Evolutionary conservation across 2,888 invertebrate genomes (phyloP).

Genomic region (Lycophotia porphyrea): DNA sequence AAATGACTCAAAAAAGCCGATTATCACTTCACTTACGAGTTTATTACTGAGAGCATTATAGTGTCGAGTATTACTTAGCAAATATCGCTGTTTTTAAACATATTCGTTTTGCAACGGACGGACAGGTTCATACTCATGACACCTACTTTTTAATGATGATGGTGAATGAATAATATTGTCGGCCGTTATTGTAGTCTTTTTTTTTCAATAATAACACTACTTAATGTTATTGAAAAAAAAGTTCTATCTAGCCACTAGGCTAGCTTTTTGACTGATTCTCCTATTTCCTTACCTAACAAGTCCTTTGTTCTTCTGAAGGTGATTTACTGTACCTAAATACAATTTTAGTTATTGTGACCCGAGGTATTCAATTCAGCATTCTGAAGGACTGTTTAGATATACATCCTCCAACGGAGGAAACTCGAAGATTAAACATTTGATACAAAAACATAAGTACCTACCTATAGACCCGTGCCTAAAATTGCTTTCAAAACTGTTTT

Average conservation of each 20-base stretch:
- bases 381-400: not conserved
- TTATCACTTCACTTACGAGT: constrained; percentile 54
- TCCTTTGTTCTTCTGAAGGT: not conserved
- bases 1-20: constrained; percentile 42
- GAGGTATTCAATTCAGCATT: not conserved
- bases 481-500: not conserved
- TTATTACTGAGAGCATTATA: constrained; percentile 44
- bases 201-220: too few species aligned
- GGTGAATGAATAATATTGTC: not conserved
- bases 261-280: too few species aligned
- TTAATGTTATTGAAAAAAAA: too few species aligned
- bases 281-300: not conserved
- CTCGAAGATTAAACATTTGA: not conserved
- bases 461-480: not conserved
- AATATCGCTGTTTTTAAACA: constrained; percentile 16
- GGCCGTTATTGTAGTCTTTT: not conserved
- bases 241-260: too few species aligned
- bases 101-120: constrained; percentile 25
- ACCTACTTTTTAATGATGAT: not conserved
- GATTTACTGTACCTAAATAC: not conserved
- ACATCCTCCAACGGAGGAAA: not conserved
- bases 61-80: constrained; percentile 36
- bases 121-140: not conserved
- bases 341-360: not conserved
- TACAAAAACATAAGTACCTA: not conserved